Evolutionary conservation across 2,888 invertebrate genomes (phyloP), one percentile per base, ranked within the genome.

Genomic region (Phyllotreta striolata): DNA sequence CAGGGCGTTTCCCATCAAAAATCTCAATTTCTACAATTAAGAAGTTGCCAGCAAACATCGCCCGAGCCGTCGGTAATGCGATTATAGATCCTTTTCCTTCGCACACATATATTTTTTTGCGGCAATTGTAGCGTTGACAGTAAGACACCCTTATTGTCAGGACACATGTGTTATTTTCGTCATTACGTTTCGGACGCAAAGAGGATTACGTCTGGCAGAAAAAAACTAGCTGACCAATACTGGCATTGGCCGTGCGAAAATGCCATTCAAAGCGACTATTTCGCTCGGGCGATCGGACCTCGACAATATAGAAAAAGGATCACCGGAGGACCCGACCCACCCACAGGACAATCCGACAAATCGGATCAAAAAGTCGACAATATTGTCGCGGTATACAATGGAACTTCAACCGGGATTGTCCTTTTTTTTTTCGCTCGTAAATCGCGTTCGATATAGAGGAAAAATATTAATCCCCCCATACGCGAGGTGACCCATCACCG

Each of bases 341-440:
- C 80, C 80, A 79, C 80, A 78, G 79, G 76, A 78, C 79, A 79
- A 80, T 81, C 78, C 78, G 81, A 81, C 82, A 82, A 82, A 82
- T 82, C 82, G 82, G 82, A 82, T 82, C 81, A 81, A 82, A 81
- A 82, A 82, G 82, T 82, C 82, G 82, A 81, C 81, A 81, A 82
- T 81, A 81, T 82, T 82, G 82, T 81, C 76, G 78, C 76, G 77
- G 75, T 77, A 75, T 77, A 80, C 80, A 80, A 81, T 80, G 72
- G 79, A 60, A 77, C 77, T 67, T 66, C 66, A 66, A 67, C 67
- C 64, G 63, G 62, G 24, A 24, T 24, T 24, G 24, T 24, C 24
- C 24, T 24, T 24, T 24, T 24, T 24, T 24, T 24, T 24, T 24
- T 24, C 24, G 24, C 24, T 24, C 24, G 4, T 24, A 24, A 24